These are phyloP conservation scores for Mormoops blainvillei DNA, from an alignment of 2,113 vertebrate species.

Conservation along the genomic window DNA sequence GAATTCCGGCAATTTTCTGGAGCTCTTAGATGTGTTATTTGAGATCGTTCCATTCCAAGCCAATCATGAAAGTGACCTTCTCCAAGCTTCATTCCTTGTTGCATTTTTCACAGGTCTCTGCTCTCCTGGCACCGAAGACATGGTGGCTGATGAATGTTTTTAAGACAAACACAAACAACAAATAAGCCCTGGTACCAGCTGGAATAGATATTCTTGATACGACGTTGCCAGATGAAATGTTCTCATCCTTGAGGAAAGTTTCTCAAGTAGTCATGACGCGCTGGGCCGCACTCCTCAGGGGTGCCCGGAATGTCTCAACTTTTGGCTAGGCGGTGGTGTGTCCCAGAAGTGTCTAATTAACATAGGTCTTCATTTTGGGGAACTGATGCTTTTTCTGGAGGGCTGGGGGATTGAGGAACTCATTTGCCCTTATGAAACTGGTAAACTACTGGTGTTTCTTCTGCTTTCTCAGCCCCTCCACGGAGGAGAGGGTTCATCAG, in stretches of 20 bases:
- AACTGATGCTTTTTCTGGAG: conserved; percentile 65
- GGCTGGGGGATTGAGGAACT: conserved; percentile 17
- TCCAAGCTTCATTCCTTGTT: not conserved
- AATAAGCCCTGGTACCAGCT: conserved; percentile 60
- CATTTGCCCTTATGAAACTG: conserved; percentile 26
- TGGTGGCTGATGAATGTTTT: conserved; percentile 70
- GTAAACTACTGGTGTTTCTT: conserved; percentile 58
- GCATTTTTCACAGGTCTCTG: conserved; percentile 38
- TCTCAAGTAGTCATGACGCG: conserved; percentile 75
- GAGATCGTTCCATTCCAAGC: not conserved
- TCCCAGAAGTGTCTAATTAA: conserved; percentile 75
- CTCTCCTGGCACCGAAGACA: conserved; percentile 56
- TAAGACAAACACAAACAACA: conserved; percentile 70
- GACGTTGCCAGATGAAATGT: conserved; percentile 70
- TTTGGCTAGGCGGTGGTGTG: conserved; percentile 71
- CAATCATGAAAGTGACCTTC: not conserved
- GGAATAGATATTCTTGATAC: conserved; percentile 76
- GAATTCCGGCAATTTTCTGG: not conserved
- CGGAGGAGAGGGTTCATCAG: conserved; percentile 1
- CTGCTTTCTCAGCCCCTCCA: conserved; percentile 20
- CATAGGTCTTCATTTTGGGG: conserved; percentile 75
- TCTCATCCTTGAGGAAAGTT: conserved; percentile 75
- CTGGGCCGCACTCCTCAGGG: conserved; percentile 57
- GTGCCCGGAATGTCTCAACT: conserved; percentile 69
- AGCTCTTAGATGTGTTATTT: not conserved